Evolutionary conservation across 2,113 vertebrate genomes (phyloP).

Genomic region (Nothocercus julius): DNA sequence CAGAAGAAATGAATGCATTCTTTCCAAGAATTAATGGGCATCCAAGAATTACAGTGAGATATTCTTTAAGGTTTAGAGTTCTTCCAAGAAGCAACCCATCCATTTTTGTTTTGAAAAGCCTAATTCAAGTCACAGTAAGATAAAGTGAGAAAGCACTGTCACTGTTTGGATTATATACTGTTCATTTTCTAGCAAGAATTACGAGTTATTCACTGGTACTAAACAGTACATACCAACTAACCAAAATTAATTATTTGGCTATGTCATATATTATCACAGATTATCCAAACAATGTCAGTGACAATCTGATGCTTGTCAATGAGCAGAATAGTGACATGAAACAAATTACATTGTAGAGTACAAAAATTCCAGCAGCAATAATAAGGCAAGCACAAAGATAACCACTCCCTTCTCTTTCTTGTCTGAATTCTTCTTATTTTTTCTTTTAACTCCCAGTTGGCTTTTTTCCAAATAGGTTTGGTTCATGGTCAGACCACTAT

Average conservation of each 20-base stretch:
- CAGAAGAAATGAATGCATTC: not conserved
- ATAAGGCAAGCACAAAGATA: constrained; percentile 70
- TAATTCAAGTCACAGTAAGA: constrained; percentile 49
- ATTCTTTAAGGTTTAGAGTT: constrained; percentile 53
- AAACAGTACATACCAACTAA: constrained; percentile 19
- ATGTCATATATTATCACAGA: constrained; percentile 28
- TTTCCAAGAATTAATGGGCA: constrained; percentile 49
- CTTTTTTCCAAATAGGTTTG: constrained; percentile 52
- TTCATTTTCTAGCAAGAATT: constrained; percentile 45
- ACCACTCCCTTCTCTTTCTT: constrained; percentile 71
- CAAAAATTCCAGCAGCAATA: constrained; percentile 10
- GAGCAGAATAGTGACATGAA: constrained; percentile 60
- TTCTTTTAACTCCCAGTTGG: constrained; percentile 49
- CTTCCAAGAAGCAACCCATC: constrained; percentile 57
- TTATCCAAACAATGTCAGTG: constrained; percentile 57
- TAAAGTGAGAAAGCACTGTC: constrained; percentile 63
- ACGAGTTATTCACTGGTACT: constrained; percentile 12
- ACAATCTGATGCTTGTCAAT: constrained; percentile 64
- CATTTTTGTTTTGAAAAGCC: constrained; percentile 52
- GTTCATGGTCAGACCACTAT: constrained; percentile 71
- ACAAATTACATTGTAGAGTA: constrained; percentile 32
- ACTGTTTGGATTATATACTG: constrained; percentile 35
- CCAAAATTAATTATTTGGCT: constrained; percentile 54
- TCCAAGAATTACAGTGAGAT: constrained; percentile 35
- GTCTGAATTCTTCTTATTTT: constrained; percentile 56